phyloP scores from a whole-genome alignment of 2,888 invertebrate species.

The Zeuzera pyrina region DNA sequence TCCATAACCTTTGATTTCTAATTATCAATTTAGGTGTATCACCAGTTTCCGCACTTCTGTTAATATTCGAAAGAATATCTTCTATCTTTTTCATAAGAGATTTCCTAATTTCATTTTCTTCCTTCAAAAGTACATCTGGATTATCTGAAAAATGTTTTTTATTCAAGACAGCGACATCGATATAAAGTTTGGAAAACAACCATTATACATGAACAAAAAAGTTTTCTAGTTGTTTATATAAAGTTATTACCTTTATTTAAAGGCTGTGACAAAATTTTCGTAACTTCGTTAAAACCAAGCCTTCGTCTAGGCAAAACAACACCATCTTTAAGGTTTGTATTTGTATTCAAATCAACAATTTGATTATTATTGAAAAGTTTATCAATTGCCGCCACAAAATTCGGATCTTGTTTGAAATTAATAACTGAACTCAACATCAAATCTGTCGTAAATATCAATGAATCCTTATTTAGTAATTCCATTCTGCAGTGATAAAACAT shows the following conservation, averaged over 20 bases:
- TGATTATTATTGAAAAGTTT: slow-evolving; percentile 32
- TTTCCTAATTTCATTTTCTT: slow-evolving; percentile 31
- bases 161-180: too few relatives aligned
- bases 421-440: slow-evolving; percentile 27
- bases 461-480: slow-evolving; percentile 53
- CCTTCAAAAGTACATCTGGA: slow-evolving; percentile 22
- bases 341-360: slow-evolving; percentile 10
- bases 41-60: slow-evolving; percentile 45
- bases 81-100: slow-evolving; percentile 51
- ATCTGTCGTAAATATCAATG: slow-evolving; percentile 35
- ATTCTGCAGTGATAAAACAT: slow-evolving; percentile 37
- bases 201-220: slow-evolving; percentile 15
- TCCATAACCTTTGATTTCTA: slow-evolving; percentile 61
- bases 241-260: slow-evolving; percentile 20
- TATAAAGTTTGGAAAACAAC: too few relatives aligned
- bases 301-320: slow-evolving; percentile 55
- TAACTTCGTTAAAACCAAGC: slow-evolving; percentile 49
- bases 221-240: slow-evolving; percentile 2
- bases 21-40: slow-evolving; percentile 47
- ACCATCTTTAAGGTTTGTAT: too few relatives aligned
- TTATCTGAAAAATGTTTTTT: slow-evolving; percentile 21
- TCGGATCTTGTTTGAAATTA: slow-evolving; percentile 48
- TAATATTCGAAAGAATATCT: slow-evolving; percentile 47
- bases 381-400: slow-evolving; percentile 49
- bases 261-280: slow-evolving; percentile 32